A percentile compares a stretch with the other conserved stretches of the same genome.
Conservation (phyloP, 2,113 vertebrate genomes). For the Passer domesticus region DNA sequence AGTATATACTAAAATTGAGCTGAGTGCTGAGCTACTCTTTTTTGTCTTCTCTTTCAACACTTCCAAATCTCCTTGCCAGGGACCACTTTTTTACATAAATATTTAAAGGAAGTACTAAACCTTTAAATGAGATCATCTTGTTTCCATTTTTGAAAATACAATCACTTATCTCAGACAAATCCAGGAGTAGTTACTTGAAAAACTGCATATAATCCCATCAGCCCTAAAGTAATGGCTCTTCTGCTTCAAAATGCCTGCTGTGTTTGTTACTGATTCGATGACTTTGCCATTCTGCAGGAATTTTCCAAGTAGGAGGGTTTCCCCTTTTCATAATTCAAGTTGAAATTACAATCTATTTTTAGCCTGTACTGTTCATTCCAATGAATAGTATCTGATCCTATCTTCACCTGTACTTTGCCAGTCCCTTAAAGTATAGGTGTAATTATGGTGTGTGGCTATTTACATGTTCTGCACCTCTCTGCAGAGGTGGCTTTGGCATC, state of each 20-base stretch:
- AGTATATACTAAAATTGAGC: not conserved
- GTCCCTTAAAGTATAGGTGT: not conserved
- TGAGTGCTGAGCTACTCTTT: not conserved
- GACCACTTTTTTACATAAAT: not conserved
- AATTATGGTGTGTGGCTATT: not conserved
- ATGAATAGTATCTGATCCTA: not conserved
- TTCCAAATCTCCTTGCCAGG: not conserved
- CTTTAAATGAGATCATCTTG: not conserved
- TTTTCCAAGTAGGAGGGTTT: not conserved
- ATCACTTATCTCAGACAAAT: not conserved
- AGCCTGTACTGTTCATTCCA: not conserved
- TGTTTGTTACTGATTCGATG: not conserved
- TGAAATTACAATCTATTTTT: conserved; percentile 19
- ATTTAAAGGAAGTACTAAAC: not conserved
- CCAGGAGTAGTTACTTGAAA: not conserved
- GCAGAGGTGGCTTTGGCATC: not conserved
- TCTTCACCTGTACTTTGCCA: not conserved
- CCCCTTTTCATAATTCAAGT: not conserved
- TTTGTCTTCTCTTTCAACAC: not conserved
- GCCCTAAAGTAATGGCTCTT: not conserved
- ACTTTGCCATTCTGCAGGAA: not conserved
- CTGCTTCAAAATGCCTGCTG: not conserved
- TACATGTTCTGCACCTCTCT: conserved; percentile 19
- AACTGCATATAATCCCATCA: not conserved
- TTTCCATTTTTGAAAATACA: conserved; percentile 10